Evolutionary conservation across 2,113 vertebrate genomes (phyloP).

Genomic region (Pelodiscus sinensis): DNA sequence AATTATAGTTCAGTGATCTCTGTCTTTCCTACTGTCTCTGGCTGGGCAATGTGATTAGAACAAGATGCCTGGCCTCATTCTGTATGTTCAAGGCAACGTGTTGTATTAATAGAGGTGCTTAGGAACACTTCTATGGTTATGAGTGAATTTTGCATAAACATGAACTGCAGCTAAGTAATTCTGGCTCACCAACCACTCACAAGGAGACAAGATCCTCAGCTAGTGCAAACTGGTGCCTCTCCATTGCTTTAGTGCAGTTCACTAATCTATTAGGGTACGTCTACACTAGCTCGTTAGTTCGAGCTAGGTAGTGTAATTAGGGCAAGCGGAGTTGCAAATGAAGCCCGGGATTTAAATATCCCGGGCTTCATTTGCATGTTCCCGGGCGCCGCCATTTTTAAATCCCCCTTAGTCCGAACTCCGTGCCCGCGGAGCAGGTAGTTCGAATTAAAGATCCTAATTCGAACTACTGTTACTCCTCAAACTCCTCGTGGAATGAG

Average conservation of each 20-base stretch:
- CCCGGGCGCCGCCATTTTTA: no score
- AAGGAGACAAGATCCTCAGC: not conserved
- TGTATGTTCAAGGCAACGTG: fast-evolving
- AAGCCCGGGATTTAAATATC: no score
- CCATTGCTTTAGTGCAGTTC: not conserved
- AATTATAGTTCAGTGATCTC: not conserved
- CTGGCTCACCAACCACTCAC: not conserved
- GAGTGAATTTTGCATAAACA: not conserved
- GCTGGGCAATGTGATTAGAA: not conserved
- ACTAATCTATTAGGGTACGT: not conserved
- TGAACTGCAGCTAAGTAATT: not conserved
- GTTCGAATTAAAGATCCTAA: no score
- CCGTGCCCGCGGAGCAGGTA: no score
- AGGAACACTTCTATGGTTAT: not conserved
- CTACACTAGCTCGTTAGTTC: no score
- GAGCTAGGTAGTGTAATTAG: no score
- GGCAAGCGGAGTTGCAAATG: no score
- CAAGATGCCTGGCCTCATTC: not conserved
- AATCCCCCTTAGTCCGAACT: no score
- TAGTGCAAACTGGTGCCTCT: not conserved
- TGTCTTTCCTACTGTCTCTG: fast-evolving
- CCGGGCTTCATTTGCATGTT: no score
- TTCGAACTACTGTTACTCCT: no score
- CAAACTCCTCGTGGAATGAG: no score
- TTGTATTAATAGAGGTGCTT: fast-evolving